Base-by-base conservation (phyloP, 2,113 vertebrate genomes). In the Hirundichthys speculiger region DNA sequence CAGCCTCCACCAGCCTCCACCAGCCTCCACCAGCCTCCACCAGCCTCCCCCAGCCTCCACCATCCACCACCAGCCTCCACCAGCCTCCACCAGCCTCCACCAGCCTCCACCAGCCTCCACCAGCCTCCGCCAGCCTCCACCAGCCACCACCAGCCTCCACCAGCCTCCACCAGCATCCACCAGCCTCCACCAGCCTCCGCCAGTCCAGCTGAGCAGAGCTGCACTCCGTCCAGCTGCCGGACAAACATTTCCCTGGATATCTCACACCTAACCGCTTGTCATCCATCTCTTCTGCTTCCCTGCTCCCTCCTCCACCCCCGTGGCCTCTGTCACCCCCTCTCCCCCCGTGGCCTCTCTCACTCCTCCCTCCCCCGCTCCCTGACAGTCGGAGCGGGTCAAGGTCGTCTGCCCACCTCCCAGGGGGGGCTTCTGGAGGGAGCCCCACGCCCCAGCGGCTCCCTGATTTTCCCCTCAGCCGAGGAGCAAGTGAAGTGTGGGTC, bases 401-500 rank as follows among this genome's bases (percentile, higher is more conserved):
- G 82, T 84, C 79, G 74, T 56, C 59, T 58, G 59, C 61, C 55
- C 76, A 52, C 77, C 52, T 83, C 83, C 84, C 64, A 51, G 61
- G 81, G 75, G 76, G n/a, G n/a, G n/a, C n/a, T n/a, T n/a, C n/a
- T n/a, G n/a, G n/a, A n/a, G 63, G 63, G 75, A 75, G 76, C 73
- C 88, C 81, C 73, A 86, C 80, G 77, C 87, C 86, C 88, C 86
- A 90, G 74, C 42, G 70, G 85, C 83, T 90, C 65, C 50, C 70
- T 91, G 89, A 90, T 81, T 91, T 34, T 83, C 82, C 84, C 87
- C 84, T n/a, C 73, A 66, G 83, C 34, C n/a, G 75, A 85, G 71
- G 41, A 80, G 34, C 47, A 18, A 74, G 69, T 85, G 81, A 89
- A 87, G 76, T 86, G 73, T 51, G 46, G 63, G 75, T 61, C 43